Evolutionary conservation across 2,888 invertebrate genomes (phyloP).

Genomic region (Psylliodes chrysocephalus): DNA sequence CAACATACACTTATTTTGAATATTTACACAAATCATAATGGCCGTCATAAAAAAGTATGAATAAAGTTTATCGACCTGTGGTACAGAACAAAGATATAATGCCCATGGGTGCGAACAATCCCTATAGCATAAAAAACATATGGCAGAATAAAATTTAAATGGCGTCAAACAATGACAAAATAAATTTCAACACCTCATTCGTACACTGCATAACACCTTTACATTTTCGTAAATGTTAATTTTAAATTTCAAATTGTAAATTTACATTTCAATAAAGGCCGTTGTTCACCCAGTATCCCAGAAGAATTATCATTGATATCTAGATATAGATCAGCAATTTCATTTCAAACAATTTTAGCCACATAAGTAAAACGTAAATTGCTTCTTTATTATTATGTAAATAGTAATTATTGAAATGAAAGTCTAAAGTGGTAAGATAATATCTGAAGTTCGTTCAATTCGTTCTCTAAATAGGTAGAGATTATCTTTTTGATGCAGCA

Average conservation of each 20-base stretch:
- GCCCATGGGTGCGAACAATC: too few relatives aligned
- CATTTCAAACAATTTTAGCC: constrained; percentile 40
- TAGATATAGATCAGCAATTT: constrained; percentile 42
- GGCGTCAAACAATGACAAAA: too few relatives aligned
- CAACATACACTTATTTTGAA: too few relatives aligned
- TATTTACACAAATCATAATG: too few relatives aligned
- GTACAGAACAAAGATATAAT: too few relatives aligned
- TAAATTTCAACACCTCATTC: too few relatives aligned
- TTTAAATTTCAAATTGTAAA: background rate
- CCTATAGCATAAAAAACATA: too few relatives aligned
- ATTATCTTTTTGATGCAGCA: constrained; percentile 4
- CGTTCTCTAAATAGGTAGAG: constrained; percentile 10
- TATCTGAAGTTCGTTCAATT: constrained; percentile 32
- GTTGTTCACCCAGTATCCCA: background rate
- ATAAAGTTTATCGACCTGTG: too few relatives aligned
- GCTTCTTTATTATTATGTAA: constrained; percentile 43
- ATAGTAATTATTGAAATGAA: constrained; percentile 42
- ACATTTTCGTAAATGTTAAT: too few relatives aligned
- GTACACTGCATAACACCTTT: background rate
- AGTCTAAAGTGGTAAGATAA: constrained; percentile 33
- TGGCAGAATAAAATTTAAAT: too few relatives aligned
- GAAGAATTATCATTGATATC: constrained; percentile 27
- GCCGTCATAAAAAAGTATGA: too few relatives aligned
- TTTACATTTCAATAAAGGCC: background rate
- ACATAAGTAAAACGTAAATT: constrained; percentile 40